These are phyloP conservation scores for Podocnemis expansa DNA, from an alignment of 2,113 vertebrate genomes.

Conservation along the genomic window DNA sequence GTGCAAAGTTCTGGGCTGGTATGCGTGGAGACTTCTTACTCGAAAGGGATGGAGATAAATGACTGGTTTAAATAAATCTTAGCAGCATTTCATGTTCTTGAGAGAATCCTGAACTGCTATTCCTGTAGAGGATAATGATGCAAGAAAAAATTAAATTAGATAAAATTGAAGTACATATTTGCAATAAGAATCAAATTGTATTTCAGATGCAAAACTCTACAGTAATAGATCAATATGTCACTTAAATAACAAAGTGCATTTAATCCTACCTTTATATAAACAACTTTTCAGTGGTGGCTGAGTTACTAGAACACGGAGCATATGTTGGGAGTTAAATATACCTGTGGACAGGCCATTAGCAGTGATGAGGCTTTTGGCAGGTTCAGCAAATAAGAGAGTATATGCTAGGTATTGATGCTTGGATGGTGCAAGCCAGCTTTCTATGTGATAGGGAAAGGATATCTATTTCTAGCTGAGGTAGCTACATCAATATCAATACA, in stretches of 20 bases:
- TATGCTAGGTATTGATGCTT: not conserved
- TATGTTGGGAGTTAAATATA: not conserved
- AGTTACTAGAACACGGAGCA: not conserved
- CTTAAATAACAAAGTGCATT: not conserved
- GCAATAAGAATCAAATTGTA: not conserved
- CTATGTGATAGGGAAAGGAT: not conserved
- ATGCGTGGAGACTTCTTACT: not conserved
- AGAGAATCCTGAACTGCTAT: no score
- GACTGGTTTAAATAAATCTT: not conserved
- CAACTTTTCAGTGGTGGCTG: not conserved
- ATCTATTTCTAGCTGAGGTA: not conserved
- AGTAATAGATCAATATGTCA: not conserved
- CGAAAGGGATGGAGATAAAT: not conserved
- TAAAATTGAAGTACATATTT: not conserved
- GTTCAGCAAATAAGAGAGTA: not conserved
- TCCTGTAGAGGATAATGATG: no score
- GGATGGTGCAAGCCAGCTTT: not conserved
- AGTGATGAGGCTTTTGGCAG: not conserved
- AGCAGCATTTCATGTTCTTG: not conserved
- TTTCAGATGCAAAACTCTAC: not conserved
- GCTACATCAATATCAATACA: not conserved
- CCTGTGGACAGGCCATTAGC: not conserved
- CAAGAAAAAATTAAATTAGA: fast-evolving
- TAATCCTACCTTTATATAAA: not conserved
- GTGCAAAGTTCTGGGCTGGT: not conserved